Evolutionary conservation across 2,797 vertebrate genomes (phyloP), one percentile per base, ranked within the genome.

Genomic region (Hozukius guyotensis): DNA sequence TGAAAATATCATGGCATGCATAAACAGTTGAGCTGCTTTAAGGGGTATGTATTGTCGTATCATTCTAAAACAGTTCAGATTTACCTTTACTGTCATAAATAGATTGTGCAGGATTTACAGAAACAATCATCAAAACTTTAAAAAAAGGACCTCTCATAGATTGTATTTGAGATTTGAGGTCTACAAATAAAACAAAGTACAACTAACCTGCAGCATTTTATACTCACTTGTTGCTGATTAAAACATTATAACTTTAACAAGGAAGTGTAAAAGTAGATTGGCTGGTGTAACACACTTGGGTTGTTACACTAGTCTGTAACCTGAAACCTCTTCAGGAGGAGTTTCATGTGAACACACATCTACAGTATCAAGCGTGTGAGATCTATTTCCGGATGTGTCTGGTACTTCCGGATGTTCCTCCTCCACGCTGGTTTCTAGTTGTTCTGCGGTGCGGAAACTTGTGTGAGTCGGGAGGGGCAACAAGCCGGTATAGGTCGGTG

Each of bases 391-490:
- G 74, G n/a, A 36, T 14, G 1, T 4, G 0, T 18, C 59, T 64
- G 64, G n/a, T 49, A 10, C n/a, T 84, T 90, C 89, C 89, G 85
- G 72, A 82, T 71, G 76, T 5, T 20, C 8, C n/a, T 55, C 55
- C 73, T 55, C 55, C 70, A 16, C 56, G 31, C 29, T 11, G 42
- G 6, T 52, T 9, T 1, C n/a, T 18, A 2, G 10, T 4, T 52
- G 46, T 4, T 52, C 46, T 9, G 46, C 46, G 46, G 2, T 52
- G 46, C 18, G 49, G 49, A n/a, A 52, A 16, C 20, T 10, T n/a
- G 87, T 89, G 71, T 89, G 92, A 91, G 60, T 84, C 80, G 22
- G 68, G 46, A 31, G 69, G 59, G 11, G 31, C 34, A 6, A 7
- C 4, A 38, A 49, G 20, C 2, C 24, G 14, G 20, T 32, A 16